Evolutionary conservation across 2,888 invertebrate species (phyloP), one percentile per base, ranked within the genome.

Genomic region (Spialia ferax): DNA sequence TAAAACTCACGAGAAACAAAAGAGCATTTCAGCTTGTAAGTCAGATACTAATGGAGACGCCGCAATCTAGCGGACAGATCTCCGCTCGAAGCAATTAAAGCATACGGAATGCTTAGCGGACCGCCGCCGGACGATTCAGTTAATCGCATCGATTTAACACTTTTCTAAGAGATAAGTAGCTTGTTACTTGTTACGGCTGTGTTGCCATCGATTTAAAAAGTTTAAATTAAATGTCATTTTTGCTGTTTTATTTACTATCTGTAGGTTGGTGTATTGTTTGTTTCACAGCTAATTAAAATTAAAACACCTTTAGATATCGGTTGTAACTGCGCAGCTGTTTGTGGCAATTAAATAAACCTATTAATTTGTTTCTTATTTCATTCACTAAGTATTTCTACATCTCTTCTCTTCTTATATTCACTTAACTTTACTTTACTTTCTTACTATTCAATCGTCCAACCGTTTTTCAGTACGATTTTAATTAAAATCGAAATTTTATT

Each of bases 131-230:
- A 80, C 86, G 85, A 82, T 85, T 82, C 80, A 80, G 77, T 83
- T 92, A 91, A 92, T 92, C 85, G 80, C 82, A 35, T 76, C 90
- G 78, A 92, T 92, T 91, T 91, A 91, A 91, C 91, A 92, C 92
- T 88, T 85, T 88, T 82, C 80, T 82, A 65, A 29, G 42, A 57
- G 55, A 32, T 38, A 32, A 23, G 42, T 59, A 29, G 55, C 26
- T 26, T 29, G 55, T 22, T 38, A 38, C 26, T 26, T 29, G 55
- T 22, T 38, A 38, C 57, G 57, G 57, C 13, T 38, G 20, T 22
- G 5, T 22, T 50, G 1, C 38, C 38, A 42, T 42, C 42, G 42
- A 42, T 42, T 42, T 15, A 42, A 42, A n/a, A 42, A 42, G 42
- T 42, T 42, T 4, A 42, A 42, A 42, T 42, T 4, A 42, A 42